A percentile compares a stretch with the other conserved stretches of the same genome.
Evolutionary conservation across 2,797 vertebrate genomes (phyloP).

Genomic region (Falco cherrug): DNA sequence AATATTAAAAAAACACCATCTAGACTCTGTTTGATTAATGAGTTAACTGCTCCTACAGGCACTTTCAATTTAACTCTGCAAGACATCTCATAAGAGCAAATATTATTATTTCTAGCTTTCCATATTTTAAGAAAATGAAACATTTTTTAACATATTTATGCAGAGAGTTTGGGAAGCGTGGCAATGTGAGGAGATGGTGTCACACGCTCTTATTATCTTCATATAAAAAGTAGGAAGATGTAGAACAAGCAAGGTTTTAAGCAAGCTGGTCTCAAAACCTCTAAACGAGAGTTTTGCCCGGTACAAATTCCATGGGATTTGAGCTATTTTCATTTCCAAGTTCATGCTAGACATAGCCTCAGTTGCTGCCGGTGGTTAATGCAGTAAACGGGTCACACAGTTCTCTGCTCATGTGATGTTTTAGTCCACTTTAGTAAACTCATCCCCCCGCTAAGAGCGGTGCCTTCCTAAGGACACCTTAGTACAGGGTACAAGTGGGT

Average conservation of each 20-base stretch:
- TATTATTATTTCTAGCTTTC: not conserved
- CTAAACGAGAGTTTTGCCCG: not conserved
- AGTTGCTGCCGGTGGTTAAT: not conserved
- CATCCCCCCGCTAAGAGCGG: not conserved
- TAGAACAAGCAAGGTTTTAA: not conserved
- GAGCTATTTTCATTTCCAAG: not conserved
- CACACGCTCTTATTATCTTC: not conserved
- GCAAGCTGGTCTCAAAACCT: not conserved
- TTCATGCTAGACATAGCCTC: not conserved
- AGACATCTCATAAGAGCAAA: not conserved
- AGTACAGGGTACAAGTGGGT: fast-evolving
- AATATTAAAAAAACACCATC: not conserved
- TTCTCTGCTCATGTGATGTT: fast-evolving
- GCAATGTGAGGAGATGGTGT: not conserved
- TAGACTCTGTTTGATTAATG: not conserved
- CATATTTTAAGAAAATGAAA: fast-evolving
- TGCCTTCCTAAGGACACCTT: not conserved
- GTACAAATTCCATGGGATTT: not conserved
- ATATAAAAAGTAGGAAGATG: not conserved
- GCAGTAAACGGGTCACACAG: fast-evolving
- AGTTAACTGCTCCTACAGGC: not conserved
- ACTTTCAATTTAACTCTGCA: not conserved
- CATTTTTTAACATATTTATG: not conserved
- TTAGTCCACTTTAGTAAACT: not conserved
- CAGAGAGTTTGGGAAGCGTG: not conserved